Base-by-base conservation (phyloP, 2,888 invertebrate genomes). In the Leuctra nigra region DNA sequence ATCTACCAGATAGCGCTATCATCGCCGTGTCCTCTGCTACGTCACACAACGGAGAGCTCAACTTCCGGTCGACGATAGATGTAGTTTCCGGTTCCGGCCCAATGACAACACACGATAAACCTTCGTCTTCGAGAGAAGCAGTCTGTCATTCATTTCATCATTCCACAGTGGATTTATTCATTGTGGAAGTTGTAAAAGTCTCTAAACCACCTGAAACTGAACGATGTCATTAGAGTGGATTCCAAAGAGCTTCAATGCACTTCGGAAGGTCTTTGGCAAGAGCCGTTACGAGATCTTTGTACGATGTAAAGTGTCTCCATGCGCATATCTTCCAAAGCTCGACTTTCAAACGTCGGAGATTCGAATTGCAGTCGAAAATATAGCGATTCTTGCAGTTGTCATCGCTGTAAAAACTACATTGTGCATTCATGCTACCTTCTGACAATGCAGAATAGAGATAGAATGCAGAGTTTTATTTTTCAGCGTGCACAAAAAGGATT, bases 51-150 rank as follows among this genome's bases (percentile, higher is more conserved):
- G 47, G 47, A 47, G 24, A 47, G 13, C 35, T 50, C 50, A 13
- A 35, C 50, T 50, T 50, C 50, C 50, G 50, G 29, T 35, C 33
- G 29, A n/a, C 50, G 22, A 50, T 50, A 50, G 50, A 50, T 18
- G 22, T 22, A 14, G 22, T 20, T 50, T 50, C 50, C 50, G 33
- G 33, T 50, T 50, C 50, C 50, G 50, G 50, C 35, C 44, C 44
- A 44, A 44, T 44, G 23, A 23, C 44, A 44, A 44, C 44, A 44
- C n/a, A n/a, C 44, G 44, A 44, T 44, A 44, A 44, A 20, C 44
- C 22, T 44, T 23, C 44, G 23, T 44, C 44, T 44, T 44, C 20
- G 39, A 20, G 2, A 20, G 44, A 44, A 6, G 29, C 11, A 29
- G 6, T n/a, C n/a, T n/a, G n/a, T 29, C 29, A 29, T 29, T 29